Conservation (phyloP, 2,797 vertebrate genomes). For the Lepus oiostolus region DNA sequence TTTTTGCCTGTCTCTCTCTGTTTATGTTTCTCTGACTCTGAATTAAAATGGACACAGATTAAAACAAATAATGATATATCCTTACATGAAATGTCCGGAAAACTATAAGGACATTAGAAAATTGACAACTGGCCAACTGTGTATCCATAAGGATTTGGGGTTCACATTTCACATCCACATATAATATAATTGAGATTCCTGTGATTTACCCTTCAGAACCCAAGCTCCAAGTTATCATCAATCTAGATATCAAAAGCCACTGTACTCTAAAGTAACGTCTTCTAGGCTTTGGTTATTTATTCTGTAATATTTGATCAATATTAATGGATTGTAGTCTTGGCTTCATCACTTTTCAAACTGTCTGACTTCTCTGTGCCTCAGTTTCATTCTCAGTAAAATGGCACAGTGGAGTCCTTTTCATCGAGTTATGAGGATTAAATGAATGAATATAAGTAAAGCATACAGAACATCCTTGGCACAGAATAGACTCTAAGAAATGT, state of each 20-base stretch:
- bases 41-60: too few relatives aligned
- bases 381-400: neutral
- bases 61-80: too few relatives aligned
- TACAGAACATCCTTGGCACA: neutral
- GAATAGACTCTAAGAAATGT: neutral
- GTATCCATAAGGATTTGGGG: neutral
- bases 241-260: neutral
- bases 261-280: neutral
- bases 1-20: too few relatives aligned
- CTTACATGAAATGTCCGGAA: neutral
- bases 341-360: conserved; percentile 4
- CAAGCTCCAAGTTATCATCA: neutral
- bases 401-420: neutral
- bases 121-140: neutral
- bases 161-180: neutral
- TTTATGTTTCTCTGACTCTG: too few relatives aligned
- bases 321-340: neutral
- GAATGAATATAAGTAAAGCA: neutral
- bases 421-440: neutral
- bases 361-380: neutral
- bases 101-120: neutral
- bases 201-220: neutral
- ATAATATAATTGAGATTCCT: neutral
- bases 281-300: neutral
- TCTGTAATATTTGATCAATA: neutral